Conservation (phyloP, 2,113 vertebrate species). For the Montifringilla adamsi region DNA sequence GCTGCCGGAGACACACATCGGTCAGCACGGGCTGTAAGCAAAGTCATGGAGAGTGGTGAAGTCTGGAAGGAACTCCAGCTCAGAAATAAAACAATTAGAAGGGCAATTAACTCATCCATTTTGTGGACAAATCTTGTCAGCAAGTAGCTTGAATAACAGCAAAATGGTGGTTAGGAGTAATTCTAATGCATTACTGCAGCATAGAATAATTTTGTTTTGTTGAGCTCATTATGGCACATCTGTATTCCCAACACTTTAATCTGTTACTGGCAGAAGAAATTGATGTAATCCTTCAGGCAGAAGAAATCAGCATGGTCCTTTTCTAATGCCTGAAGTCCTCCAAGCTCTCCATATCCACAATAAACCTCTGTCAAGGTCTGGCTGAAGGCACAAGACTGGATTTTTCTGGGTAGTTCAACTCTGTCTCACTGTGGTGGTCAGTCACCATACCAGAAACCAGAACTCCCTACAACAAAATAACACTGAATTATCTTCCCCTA, state of each 20-base stretch:
- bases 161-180: background rate
- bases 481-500: background rate
- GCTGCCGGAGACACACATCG: background rate
- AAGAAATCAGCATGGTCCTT: background rate
- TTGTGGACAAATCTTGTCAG: background rate
- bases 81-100: background rate
- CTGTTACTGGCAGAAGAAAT: background rate
- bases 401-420: background rate
- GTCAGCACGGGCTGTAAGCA: background rate
- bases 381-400: background rate
- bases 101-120: constrained; percentile 33
- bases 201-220: constrained; percentile 33
- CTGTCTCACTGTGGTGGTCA: background rate
- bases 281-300: constrained; percentile 12
- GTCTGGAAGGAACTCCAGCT: background rate
- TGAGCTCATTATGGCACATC: constrained; percentile 21
- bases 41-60: background rate
- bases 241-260: constrained; percentile 16
- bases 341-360: background rate
- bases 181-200: background rate
- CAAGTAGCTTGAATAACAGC: background rate
- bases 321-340: background rate
- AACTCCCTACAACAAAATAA: background rate
- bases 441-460: background rate
- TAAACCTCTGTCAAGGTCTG: background rate